Evolutionary conservation across 2,797 vertebrate species (phyloP), one percentile per base, ranked within the genome.

Genomic region (Tokudaia tokunoshimensis): DNA sequence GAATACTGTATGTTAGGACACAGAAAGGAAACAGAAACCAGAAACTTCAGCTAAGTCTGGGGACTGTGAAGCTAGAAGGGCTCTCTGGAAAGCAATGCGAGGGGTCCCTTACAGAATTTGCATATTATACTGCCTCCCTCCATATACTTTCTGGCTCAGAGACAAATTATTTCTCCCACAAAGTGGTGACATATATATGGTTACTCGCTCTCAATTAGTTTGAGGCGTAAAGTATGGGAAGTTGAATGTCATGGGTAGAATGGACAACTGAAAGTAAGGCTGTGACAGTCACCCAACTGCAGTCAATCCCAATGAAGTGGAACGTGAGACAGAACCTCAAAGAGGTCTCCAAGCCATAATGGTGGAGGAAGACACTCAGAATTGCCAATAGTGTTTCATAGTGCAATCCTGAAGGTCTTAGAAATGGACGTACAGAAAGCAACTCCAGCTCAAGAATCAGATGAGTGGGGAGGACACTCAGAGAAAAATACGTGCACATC

Each of bases 381-480:
- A 44, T 1, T 12, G 63, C 78, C 61, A 61, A 37, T 44, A 59
- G 89, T 74, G 76, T 44, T 12, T 5, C 19, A n/a, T 0, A 3
- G 20, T n/a, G 44, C 41, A 95, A 81, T 11, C 44, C 67, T 6
- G 13, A 15, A 59, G 65, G 24, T n/a, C 81, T 91, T 96, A 61
- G 81, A 93, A 92, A 52, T 20, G 67, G 84, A 70, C 14, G n/a
- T 19, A 89, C 1, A 52, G 13, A 85, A 84, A 78, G 24, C 34
- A 85, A 34, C 8, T 91, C 41, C 63, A 97, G 72, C 94, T 86
- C 44, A 92, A 93, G 78, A 79, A 79, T 47, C 89, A 55, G 87
- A 87, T n/a, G 92, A 92, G 61, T 20, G 1, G 41, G 67, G 74
- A 44, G 19, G 29, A 3, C 0, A 70, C 70, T 50, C 37, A 9